Conservation (phyloP, 2,113 vertebrate species). For the Caranx melampygus region DNA sequence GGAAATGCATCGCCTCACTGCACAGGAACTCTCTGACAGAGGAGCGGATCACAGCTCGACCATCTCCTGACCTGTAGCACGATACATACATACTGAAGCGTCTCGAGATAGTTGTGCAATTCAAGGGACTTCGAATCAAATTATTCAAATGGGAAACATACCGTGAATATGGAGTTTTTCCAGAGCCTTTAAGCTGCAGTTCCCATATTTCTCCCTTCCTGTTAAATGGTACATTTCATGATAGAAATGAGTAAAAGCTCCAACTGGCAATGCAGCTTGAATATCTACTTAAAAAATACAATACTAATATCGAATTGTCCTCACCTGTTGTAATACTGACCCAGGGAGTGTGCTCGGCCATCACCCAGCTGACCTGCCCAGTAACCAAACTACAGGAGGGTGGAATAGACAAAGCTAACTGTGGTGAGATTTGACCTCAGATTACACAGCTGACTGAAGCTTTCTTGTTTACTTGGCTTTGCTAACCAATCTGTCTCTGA, state of each 20-base stretch:
- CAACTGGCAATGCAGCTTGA: background rate
- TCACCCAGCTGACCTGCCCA: slow-evolving; percentile 90
- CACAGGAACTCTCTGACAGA: slow-evolving; percentile 88
- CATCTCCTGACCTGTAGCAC: slow-evolving; percentile 82
- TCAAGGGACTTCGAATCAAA: background rate
- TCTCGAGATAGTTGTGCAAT: background rate
- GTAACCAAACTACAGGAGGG: slow-evolving; percentile 82
- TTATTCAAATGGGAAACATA: slow-evolving; percentile 31
- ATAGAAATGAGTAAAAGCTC: background rate
- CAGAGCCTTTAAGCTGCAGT: slow-evolving; percentile 89
- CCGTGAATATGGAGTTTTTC: slow-evolving; percentile 88
- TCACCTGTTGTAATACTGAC: slow-evolving; percentile 87
- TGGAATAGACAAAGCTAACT: background rate
- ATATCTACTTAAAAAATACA: background rate
- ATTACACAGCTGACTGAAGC: too few relatives aligned
- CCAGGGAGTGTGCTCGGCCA: slow-evolving; percentile 86
- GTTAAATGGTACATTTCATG: slow-evolving; percentile 41
- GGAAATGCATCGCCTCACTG: slow-evolving; percentile 87
- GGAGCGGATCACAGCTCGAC: slow-evolving; percentile 86
- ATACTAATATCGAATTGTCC: background rate
- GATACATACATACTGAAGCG: background rate
- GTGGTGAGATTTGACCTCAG: too few relatives aligned
- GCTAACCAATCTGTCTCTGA: too few relatives aligned
- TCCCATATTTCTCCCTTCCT: slow-evolving; percentile 87
- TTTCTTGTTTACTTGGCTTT: too few relatives aligned